phyloP scores from a whole-genome alignment of 2,113 vertebrate genomes.

The Suncus etruscus region DNA sequence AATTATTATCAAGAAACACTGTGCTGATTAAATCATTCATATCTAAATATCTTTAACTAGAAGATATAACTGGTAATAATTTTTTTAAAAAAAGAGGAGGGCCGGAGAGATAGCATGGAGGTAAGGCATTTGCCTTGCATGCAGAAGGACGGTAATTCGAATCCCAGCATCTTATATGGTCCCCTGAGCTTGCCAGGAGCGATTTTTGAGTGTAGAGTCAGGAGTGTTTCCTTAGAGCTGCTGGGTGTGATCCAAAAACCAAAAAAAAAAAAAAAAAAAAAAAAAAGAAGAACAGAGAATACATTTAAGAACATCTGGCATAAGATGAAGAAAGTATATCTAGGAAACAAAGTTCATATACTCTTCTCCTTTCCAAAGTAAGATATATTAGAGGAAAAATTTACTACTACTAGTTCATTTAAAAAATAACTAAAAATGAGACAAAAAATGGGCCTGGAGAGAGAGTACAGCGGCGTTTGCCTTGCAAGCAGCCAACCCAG shows the following conservation, averaged over 20 bases:
- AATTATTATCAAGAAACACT: conserved; percentile 63
- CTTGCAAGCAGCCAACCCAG: too few species aligned
- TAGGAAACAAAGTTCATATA: conserved; percentile 40
- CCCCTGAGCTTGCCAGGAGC: too few species aligned
- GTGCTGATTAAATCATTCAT: conserved; percentile 62
- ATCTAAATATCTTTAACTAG: conserved; percentile 62
- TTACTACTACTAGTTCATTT: neutral
- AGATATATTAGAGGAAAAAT: neutral
- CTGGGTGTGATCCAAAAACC: too few species aligned
- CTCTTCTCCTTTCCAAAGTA: neutral
- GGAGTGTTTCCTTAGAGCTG: too few species aligned
- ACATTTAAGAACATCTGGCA: conserved; percentile 69
- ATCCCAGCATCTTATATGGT: too few species aligned
- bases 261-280: conserved; percentile 4
- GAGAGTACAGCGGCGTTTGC: too few species aligned
- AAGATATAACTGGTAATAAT: conserved; percentile 42
- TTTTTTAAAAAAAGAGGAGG: too few species aligned
- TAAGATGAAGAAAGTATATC: conserved; percentile 48
- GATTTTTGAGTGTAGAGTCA: too few species aligned
- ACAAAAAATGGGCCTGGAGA: too few species aligned
- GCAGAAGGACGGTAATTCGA: too few species aligned
- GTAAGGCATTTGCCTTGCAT: too few species aligned
- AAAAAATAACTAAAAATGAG: neutral
- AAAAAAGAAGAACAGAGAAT: conserved; percentile 50
- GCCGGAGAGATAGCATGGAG: too few species aligned